Percentiles rank a stretch among this genome's conserved stretches.
Conservation (phyloP, 1,140 invertebrate species). For the Calephelis nemesis region DNA sequence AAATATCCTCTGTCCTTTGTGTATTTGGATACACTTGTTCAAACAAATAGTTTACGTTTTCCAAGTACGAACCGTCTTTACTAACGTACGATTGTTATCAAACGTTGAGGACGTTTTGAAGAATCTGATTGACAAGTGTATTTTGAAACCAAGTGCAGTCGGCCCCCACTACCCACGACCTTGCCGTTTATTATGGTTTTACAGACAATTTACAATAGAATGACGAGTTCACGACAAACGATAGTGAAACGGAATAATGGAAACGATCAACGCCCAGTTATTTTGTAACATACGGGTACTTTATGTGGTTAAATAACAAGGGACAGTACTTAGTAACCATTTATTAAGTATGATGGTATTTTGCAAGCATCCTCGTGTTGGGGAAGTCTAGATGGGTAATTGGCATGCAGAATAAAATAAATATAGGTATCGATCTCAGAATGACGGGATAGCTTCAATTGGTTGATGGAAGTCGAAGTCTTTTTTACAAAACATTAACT, state of each 20-base stretch:
- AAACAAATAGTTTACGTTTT: not conserved
- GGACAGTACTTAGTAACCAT: slow-evolving; percentile 28
- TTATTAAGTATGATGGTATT: slow-evolving; percentile 38
- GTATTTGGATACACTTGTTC: not conserved
- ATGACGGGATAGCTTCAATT: slow-evolving; percentile 4
- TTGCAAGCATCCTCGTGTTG: slow-evolving; percentile 40
- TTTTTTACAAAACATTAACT: not conserved
- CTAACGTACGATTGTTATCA: slow-evolving; percentile 19
- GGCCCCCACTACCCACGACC: slow-evolving; percentile 59
- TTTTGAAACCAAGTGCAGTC: slow-evolving; percentile 63
- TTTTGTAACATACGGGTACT: slow-evolving; percentile 58
- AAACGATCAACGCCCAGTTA: slow-evolving; percentile 42
- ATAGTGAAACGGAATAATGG: slow-evolving; percentile 65
- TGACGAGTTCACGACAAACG: slow-evolving; percentile 61
- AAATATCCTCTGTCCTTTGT: not conserved
- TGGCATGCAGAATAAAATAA: slow-evolving; percentile 37
- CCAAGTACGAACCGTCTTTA: slow-evolving; percentile 25
- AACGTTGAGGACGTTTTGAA: not conserved
- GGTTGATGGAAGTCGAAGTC: not conserved
- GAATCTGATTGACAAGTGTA: slow-evolving; percentile 19
- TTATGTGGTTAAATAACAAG: slow-evolving; percentile 38
- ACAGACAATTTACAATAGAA: slow-evolving; percentile 72
- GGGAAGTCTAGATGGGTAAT: slow-evolving; percentile 36
- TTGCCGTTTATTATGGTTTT: slow-evolving; percentile 72
- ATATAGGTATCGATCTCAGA: slow-evolving; percentile 26